These are phyloP conservation scores for Myxocyprinus asiaticus DNA, from an alignment of 2,113 vertebrate species.

Conservation along the genomic window DNA sequence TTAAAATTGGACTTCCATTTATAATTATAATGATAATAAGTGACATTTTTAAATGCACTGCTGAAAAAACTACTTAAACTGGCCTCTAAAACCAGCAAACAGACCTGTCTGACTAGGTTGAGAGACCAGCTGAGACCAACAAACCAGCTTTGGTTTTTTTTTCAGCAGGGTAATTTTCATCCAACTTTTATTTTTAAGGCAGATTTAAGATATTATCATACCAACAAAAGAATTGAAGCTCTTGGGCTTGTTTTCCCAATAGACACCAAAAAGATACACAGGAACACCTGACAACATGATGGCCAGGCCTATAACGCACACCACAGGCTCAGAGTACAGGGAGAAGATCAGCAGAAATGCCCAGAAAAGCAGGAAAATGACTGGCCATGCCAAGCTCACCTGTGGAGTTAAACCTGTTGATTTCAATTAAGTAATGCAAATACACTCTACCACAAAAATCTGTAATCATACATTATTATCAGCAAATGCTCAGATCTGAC, in stretches of 20 bases:
- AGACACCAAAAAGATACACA: conserved; percentile 79
- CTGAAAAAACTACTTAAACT: too few species aligned
- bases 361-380: conserved; percentile 86
- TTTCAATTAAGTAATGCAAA: not conserved
- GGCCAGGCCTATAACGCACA: conserved; percentile 78
- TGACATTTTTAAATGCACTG: too few species aligned
- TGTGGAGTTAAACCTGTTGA: conserved; percentile 54
- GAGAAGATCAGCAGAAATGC: conserved; percentile 81
- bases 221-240: conserved; percentile 70
- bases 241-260: conserved; percentile 80
- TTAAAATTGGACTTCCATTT: not conserved
- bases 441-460: not conserved
- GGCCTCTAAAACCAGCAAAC: too few species aligned
- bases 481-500: too few species aligned
- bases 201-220: conserved; percentile 57
- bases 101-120: too few species aligned
- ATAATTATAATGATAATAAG: too few species aligned
- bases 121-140: too few species aligned
- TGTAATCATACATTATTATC: not conserved
- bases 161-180: too few species aligned
- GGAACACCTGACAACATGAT: conserved; percentile 83
- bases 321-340: conserved; percentile 78
- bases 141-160: too few species aligned
- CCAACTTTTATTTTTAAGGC: not conserved
- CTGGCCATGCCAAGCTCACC: conserved; percentile 79